These are phyloP conservation scores for Amblyjoppa fuscipennis DNA, from an alignment of 2,888 invertebrate species.

Conservation along the genomic window DNA sequence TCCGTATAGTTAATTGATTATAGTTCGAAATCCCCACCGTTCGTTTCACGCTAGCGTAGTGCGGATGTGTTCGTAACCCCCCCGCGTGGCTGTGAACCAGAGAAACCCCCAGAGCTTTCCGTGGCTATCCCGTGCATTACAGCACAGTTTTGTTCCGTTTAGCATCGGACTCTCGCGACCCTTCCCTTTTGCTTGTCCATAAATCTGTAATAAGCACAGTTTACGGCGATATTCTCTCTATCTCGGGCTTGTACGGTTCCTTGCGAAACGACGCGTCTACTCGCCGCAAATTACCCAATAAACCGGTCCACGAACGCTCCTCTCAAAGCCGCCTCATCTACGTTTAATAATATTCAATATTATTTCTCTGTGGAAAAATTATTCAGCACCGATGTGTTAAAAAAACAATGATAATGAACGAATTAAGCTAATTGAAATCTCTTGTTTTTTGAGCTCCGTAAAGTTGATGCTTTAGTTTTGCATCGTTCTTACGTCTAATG, in stretches of 20 bases:
- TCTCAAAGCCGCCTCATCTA: conserved; percentile 44
- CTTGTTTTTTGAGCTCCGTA: neutral
- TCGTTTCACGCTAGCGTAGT: conserved; percentile 39
- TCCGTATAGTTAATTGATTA: conserved; percentile 80
- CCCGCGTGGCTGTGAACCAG: conserved; percentile 36
- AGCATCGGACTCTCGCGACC: conserved; percentile 60
- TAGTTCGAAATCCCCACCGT: conserved; percentile 74
- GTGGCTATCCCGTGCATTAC: conserved; percentile 19
- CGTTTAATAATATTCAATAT: conserved; percentile 37
- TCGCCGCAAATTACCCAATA: conserved; percentile 75
- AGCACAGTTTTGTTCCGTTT: conserved; percentile 65
- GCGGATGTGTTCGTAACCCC: conserved; percentile 35
- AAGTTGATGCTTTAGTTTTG: neutral
- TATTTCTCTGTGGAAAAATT: neutral
- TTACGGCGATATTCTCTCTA: conserved; percentile 71
- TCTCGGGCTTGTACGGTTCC: conserved; percentile 44
- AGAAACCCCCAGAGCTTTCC: conserved; percentile 54
- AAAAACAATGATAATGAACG: neutral
- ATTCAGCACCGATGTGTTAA: neutral
- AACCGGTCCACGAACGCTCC: conserved; percentile 27
- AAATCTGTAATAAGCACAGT: conserved; percentile 79
- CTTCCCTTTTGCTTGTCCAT: conserved; percentile 68
- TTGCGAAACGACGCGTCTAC: conserved; percentile 63
- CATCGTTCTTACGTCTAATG: conserved; percentile 36
- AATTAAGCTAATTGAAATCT: neutral